Evolutionary conservation across 2,888 invertebrate genomes (phyloP), one percentile per base, ranked within the genome.

Genomic region (Watsonalla binaria): DNA sequence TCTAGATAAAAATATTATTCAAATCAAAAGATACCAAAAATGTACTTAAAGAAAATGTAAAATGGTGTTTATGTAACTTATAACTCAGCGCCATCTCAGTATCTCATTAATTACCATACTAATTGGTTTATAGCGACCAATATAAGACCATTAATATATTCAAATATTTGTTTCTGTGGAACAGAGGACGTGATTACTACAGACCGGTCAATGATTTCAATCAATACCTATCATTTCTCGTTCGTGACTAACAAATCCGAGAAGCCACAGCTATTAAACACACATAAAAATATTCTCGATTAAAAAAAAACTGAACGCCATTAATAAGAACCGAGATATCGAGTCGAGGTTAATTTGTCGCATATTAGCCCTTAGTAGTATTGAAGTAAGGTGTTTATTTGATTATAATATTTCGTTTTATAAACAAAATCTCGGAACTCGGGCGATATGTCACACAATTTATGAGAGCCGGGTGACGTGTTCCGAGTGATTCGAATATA

Each of bases 401-500:
- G 56, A 56, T 64, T 62, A 65, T 61, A 56, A 57, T 60, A 62
- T 62, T 61, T 70, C 58, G 68, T 72, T 76, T 76, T 77, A 76
- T 73, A 72, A 70, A 74, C 37, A 68, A 78, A 82, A 81, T 83
- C 80, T 83, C 70, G 71, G 81, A 82, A 82, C 72, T 76, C 74
- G 75, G 68, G 73, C 84, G 83, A 85, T 86, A 86, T 86, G 86
- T 87, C 86, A 84, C 80, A 74, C 71, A 86, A 86, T 87, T 87
- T 87, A 88, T 85, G 86, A 86, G 82, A 72, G 71, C 63, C 76
- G 72, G 72, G 66, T 78, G 77, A 75, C 72, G 72, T 77, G 80
- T 78, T 76, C 64, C 77, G 80, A 82, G 76, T 81, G 80, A 83
- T 83, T 82, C 80, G 74, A 78, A 80, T 76, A 72, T 76, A 75